Evolutionary conservation across 2,797 vertebrate genomes (phyloP).

Genomic region (Pterois miles): DNA sequence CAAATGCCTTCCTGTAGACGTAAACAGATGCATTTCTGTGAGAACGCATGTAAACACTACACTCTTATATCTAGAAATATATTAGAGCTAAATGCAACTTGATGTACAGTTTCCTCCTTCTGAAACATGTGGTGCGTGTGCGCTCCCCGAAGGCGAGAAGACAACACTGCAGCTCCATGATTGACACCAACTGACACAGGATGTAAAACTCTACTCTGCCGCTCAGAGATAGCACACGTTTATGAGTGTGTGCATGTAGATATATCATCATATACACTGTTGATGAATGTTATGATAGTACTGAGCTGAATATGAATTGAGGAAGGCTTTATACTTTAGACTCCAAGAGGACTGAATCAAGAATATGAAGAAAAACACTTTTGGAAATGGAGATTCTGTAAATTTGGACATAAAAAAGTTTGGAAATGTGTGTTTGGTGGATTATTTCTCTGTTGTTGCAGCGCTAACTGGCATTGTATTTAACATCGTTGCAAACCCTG

Average conservation of each 20-base stretch:
- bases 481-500: too few species aligned
- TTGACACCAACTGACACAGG: conserved; percentile 40
- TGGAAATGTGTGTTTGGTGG: too few species aligned
- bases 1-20: not conserved
- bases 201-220: conserved; percentile 44
- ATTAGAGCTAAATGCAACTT: not conserved
- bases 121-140: conserved; percentile 21
- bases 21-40: not conserved
- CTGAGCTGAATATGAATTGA: not conserved
- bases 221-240: conserved; percentile 41
- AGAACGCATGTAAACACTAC: not conserved
- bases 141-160: conserved; percentile 46
- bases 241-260: not conserved
- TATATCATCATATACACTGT: not conserved
- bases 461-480: too few species aligned
- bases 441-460: too few species aligned
- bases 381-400: not conserved
- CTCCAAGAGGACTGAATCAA: not conserved
- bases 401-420: not conserved
- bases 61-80: not conserved
- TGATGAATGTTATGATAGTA: not conserved
- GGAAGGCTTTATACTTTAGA: not conserved
- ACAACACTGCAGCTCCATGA: conserved; percentile 35
- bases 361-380: not conserved
- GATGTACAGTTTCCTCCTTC: not conserved